Evolutionary conservation across 2,113 vertebrate genomes (phyloP).

Genomic region (Cynopterus brachyotis): DNA sequence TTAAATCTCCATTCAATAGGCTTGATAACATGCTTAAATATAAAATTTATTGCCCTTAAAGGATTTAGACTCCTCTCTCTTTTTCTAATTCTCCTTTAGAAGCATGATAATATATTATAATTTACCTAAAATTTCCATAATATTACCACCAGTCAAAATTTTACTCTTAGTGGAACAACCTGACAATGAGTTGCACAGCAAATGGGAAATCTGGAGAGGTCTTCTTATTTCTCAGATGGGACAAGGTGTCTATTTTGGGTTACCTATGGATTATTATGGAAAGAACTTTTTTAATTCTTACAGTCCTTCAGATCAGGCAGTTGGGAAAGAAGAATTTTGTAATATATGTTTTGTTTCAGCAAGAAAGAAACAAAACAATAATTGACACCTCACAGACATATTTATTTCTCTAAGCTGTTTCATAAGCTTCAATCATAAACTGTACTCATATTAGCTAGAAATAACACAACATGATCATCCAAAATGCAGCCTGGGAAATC

Average conservation of each 20-base stretch:
- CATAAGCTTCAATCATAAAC: background rate
- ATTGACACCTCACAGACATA: background rate
- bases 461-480: background rate
- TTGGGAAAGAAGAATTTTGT: background rate
- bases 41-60: background rate
- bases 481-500: background rate
- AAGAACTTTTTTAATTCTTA: background rate
- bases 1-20: background rate
- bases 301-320: background rate
- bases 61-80: background rate
- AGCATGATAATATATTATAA: background rate
- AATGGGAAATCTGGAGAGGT: background rate
- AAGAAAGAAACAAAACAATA: background rate
- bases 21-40: background rate
- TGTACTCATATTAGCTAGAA: slow-evolving; percentile 23
- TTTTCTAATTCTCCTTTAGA: background rate
- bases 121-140: background rate
- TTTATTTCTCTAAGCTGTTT: background rate
- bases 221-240: background rate
- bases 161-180: background rate
- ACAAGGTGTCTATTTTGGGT: background rate
- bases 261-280: background rate
- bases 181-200: background rate
- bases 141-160: background rate
- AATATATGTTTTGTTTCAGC: background rate